A percentile compares a stretch with the other conserved stretches of the same genome.
phyloP scores from a whole-genome alignment of 2,113 vertebrate genomes.

The Bagarius yarrelli region DNA sequence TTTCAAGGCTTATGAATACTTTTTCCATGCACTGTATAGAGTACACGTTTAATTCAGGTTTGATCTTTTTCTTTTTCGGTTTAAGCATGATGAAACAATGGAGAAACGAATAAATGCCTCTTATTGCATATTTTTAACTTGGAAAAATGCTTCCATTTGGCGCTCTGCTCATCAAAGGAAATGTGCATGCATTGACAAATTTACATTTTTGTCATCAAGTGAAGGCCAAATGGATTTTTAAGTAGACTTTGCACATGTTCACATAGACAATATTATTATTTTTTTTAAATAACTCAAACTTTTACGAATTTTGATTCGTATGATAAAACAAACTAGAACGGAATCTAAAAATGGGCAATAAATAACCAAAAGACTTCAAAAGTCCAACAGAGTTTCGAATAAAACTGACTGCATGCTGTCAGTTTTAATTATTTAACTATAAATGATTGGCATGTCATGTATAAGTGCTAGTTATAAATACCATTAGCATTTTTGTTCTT shows the following conservation, averaged over 20 bases:
- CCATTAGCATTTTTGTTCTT: not conserved
- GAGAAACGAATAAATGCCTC: not conserved
- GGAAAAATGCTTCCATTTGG: not conserved
- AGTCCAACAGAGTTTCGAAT: not conserved
- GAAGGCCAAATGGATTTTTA: slow-evolving; percentile 43
- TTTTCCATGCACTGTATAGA: no score
- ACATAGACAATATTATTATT: slow-evolving; percentile 44
- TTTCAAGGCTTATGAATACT: no score
- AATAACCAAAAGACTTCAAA: not conserved
- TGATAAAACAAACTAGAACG: slow-evolving; percentile 34
- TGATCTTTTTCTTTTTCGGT: not conserved
- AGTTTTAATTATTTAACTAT: not conserved
- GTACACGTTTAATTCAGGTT: not conserved
- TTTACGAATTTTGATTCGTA: slow-evolving; percentile 37
- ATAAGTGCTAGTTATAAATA: not conserved
- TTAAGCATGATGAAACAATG: not conserved
- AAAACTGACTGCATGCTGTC: not conserved
- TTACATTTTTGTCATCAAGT: slow-evolving; percentile 34
- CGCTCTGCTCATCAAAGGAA: not conserved
- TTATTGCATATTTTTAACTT: not conserved
- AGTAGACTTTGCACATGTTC: slow-evolving; percentile 9
- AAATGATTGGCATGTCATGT: not conserved
- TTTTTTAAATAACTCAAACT: slow-evolving; percentile 39
- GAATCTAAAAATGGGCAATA: not conserved
- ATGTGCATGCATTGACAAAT: not conserved